Percentiles rank a stretch among this genome's conserved stretches.
Conservation (phyloP, 2,113 vertebrate genomes). For the Coreoperca whiteheadi region DNA sequence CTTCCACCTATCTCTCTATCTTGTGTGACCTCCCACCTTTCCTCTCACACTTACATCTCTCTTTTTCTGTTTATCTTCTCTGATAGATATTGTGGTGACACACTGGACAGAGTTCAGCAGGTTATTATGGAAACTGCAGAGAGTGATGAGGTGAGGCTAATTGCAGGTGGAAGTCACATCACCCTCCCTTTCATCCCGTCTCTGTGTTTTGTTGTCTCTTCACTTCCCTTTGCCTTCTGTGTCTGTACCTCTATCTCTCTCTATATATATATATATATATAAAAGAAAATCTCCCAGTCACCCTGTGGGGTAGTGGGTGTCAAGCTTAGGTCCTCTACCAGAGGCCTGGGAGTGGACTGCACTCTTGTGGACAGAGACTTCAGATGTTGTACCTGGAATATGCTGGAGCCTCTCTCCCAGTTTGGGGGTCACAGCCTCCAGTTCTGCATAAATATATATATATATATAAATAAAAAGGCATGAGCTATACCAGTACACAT, state of each 20-base stretch:
- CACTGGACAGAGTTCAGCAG: conserved; percentile 43
- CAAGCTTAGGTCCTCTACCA: too few relatives aligned
- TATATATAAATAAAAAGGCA: neutral
- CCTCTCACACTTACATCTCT: conserved; percentile 23
- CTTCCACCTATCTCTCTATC: conserved; percentile 36
- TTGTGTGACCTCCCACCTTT: conserved; percentile 50
- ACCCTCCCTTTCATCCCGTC: conserved; percentile 38
- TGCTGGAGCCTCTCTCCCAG: too few relatives aligned
- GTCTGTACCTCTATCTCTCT: too few relatives aligned
- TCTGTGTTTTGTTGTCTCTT: conserved; percentile 40
- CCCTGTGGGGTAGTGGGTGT: too few relatives aligned
- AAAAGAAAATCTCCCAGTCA: too few relatives aligned
- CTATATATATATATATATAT: too few relatives aligned
- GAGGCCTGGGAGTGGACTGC: too few relatives aligned
- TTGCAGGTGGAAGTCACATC: conserved; percentile 67
- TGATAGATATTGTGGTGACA: conserved; percentile 59
- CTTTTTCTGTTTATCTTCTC: conserved; percentile 34
- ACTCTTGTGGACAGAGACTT: too few relatives aligned
- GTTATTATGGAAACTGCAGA: conserved; percentile 49
- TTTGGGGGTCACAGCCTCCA: too few relatives aligned
- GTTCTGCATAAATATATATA: too few relatives aligned
- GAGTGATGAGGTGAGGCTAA: conserved; percentile 62
- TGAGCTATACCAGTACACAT: neutral
- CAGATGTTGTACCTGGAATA: too few relatives aligned
- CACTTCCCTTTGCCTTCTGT: conserved; percentile 23